Conservation (phyloP, 1,140 invertebrate species). For the Vollenhovia emeryi region DNA sequence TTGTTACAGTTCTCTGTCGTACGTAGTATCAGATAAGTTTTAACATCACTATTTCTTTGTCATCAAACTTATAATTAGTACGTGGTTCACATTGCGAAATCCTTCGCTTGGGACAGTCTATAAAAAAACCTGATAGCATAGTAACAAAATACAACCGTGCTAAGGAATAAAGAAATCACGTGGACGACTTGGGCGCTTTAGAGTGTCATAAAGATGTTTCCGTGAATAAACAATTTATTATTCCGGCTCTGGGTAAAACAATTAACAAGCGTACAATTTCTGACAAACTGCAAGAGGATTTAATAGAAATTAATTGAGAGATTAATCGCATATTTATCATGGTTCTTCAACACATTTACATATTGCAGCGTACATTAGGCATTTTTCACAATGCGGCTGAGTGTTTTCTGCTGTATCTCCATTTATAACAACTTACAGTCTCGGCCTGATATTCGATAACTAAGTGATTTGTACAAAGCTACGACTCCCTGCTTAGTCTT, state of each 20-base stretch:
- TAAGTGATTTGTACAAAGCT: background rate
- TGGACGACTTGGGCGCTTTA: background rate
- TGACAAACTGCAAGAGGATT: background rate
- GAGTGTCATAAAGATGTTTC: background rate
- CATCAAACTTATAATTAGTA: conserved; percentile 80
- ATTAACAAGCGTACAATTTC: background rate
- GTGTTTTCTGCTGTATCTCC: background rate
- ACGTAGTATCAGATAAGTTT: conserved; percentile 52
- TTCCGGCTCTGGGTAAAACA: background rate
- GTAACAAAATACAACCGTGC: conserved; percentile 12
- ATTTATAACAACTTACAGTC: background rate
- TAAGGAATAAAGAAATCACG: conserved; percentile 20
- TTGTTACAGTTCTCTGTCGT: conserved; percentile 46
- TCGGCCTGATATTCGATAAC: background rate
- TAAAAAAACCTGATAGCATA: conserved; percentile 68
- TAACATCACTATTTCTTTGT: conserved; percentile 34
- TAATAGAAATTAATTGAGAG: background rate
- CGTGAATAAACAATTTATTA: background rate
- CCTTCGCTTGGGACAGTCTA: conserved; percentile 66
- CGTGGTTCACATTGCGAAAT: conserved; percentile 76
- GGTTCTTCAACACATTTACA: background rate
- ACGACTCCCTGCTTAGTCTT: background rate
- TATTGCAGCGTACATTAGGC: background rate
- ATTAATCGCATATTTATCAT: conserved; percentile 10
- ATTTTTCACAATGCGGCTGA: background rate